Percentiles rank a stretch among this genome's conserved stretches.
These are phyloP conservation scores for Bettongia penicillata DNA, from an alignment of 2,113 vertebrate genomes.

Conservation along the genomic window DNA sequence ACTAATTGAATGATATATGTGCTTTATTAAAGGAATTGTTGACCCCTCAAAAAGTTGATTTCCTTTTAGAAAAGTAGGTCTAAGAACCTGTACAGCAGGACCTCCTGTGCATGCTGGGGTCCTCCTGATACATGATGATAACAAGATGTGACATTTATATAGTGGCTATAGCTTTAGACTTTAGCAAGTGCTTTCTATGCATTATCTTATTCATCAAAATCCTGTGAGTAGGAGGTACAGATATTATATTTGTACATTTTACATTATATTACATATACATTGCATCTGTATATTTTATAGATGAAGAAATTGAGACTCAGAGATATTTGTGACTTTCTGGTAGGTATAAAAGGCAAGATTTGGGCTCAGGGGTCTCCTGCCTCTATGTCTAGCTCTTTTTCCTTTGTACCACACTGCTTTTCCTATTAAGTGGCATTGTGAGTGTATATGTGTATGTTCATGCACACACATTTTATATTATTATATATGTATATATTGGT, in stretches of 20 bases:
- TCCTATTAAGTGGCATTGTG: background rate
- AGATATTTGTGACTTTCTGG: background rate
- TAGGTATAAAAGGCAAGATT: background rate
- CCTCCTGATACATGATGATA: background rate
- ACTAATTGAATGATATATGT: too few species aligned
- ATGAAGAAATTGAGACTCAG: background rate
- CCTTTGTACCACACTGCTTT: background rate
- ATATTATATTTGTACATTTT: background rate
- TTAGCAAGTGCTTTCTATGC: background rate
- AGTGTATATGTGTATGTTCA: background rate
- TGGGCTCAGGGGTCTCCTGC: background rate
- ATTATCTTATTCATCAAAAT: background rate
- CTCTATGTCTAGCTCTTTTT: background rate
- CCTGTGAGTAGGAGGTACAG: background rate
- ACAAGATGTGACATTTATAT: background rate
- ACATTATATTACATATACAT: too few species aligned
- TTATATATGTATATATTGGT: background rate
- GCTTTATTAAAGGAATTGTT: too few species aligned
- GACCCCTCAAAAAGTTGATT: too few species aligned
- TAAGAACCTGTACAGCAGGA: too few species aligned
- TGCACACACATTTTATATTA: conserved; percentile 58
- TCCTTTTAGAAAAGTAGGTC: too few species aligned
- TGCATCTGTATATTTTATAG: background rate
- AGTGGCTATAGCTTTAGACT: background rate
- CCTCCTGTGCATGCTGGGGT: too few species aligned